phyloP scores from a whole-genome alignment of 2,797 vertebrate genomes.

The Remorina albescens region DNA sequence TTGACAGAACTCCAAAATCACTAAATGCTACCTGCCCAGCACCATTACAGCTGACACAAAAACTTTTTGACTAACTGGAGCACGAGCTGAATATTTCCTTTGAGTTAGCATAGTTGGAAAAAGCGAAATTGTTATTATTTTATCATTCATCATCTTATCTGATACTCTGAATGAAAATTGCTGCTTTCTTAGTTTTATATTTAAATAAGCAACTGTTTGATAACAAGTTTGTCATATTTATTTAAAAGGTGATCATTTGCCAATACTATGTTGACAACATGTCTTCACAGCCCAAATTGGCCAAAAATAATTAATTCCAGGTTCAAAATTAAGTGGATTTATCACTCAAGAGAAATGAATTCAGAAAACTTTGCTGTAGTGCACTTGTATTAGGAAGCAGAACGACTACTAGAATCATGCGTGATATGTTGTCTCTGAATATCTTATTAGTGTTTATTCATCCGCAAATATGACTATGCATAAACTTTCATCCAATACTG shows the following conservation, averaged over 20 bases:
- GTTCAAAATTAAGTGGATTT: neutral
- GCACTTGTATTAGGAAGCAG: conserved; percentile 8
- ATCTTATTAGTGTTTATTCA: conserved; percentile 39
- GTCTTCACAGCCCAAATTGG: neutral
- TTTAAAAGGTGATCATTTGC: neutral
- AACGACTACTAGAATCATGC: conserved; percentile 4
- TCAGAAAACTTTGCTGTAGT: conserved; percentile 1
- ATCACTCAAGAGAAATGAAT: neutral
- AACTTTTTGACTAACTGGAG: neutral
- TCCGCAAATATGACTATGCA: conserved; percentile 29
- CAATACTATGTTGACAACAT: neutral
- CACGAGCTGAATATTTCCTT: neutral
- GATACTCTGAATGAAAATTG: neutral
- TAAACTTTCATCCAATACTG: conserved; percentile 59
- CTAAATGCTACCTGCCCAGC: neutral
- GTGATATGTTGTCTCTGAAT: conserved; percentile 22
- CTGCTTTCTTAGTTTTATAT: neutral
- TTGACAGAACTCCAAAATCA: neutral
- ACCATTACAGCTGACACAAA: neutral
- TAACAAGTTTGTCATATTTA: neutral
- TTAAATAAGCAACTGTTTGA: no score
- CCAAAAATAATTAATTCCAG: neutral
- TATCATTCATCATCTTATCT: neutral
- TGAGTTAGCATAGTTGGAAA: neutral
- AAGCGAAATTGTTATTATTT: neutral